phyloP scores from a whole-genome alignment of 2,113 vertebrate species.

The Cryptotis parvus region DNA sequence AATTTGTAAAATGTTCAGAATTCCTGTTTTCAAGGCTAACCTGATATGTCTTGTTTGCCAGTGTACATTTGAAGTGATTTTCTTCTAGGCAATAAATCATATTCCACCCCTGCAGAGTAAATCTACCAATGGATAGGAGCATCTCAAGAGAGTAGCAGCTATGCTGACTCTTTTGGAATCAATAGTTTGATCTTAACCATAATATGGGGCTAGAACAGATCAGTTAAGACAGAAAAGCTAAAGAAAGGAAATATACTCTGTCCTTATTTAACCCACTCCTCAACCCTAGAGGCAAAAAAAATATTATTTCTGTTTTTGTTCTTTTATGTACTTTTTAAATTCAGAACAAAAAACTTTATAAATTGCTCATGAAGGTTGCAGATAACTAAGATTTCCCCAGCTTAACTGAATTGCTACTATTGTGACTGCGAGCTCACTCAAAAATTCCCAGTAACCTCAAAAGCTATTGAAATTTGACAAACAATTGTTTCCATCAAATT shows the following conservation, averaged over 20 bases:
- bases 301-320: neutral
- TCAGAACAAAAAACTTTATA: neutral
- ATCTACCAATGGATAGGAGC: neutral
- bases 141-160: neutral
- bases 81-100: slow-evolving; percentile 25
- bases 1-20: neutral
- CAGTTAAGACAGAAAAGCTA: neutral
- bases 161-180: neutral
- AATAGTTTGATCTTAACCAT: neutral
- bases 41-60: neutral
- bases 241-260: neutral
- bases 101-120: neutral
- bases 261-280: neutral
- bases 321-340: slow-evolving; percentile 7
- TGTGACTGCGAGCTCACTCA: neutral
- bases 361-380: slow-evolving; percentile 22
- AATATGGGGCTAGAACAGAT: neutral
- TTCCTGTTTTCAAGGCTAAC: slow-evolving; percentile 42
- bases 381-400: slow-evolving; percentile 3
- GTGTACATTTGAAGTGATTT: slow-evolving; percentile 31
- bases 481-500: neutral
- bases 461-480: slow-evolving; percentile 42
- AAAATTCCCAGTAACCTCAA: slow-evolving; percentile 1
- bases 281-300: neutral
- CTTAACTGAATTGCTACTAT: slow-evolving; percentile 16